A percentile compares a stretch with the other conserved stretches of the same genome.
Evolutionary conservation across 2,113 vertebrate genomes (phyloP).

Genomic region (Bos javanicus): DNA sequence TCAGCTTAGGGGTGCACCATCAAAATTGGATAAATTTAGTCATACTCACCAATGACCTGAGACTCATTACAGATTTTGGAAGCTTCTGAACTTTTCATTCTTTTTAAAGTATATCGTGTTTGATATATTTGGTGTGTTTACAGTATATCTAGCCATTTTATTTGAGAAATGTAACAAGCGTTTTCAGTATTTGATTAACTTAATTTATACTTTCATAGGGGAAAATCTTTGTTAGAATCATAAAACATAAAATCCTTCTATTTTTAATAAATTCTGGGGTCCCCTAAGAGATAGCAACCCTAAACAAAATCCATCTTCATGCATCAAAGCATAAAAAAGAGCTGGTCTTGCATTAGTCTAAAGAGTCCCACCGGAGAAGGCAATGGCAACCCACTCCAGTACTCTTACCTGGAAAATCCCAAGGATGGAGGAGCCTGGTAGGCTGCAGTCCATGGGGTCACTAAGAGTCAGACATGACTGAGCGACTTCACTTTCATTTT

Average conservation of each 20-base stretch:
- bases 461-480: too few species aligned
- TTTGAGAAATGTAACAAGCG: not conserved
- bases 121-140: not conserved
- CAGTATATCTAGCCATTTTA: not conserved
- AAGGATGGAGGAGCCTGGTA: too few species aligned
- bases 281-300: not conserved
- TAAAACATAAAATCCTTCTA: not conserved
- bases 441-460: too few species aligned
- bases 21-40: not conserved
- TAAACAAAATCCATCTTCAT: not conserved
- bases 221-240: not conserved
- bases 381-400: too few species aligned
- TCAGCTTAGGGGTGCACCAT: not conserved
- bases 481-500: too few species aligned
- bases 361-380: not conserved
- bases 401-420: too few species aligned
- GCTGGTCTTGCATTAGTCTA: not conserved
- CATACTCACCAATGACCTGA: not conserved
- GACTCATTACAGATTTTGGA: not conserved
- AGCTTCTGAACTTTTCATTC: not conserved
- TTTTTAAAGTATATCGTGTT: not conserved
- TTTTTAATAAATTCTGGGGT: not conserved
- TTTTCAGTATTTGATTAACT: not conserved
- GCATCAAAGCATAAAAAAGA: not conserved
- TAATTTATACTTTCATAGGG: slow-evolving; percentile 12